These are phyloP conservation scores for Diplazon laetatorius DNA, from an alignment of 2,888 invertebrate genomes.

Conservation along the genomic window DNA sequence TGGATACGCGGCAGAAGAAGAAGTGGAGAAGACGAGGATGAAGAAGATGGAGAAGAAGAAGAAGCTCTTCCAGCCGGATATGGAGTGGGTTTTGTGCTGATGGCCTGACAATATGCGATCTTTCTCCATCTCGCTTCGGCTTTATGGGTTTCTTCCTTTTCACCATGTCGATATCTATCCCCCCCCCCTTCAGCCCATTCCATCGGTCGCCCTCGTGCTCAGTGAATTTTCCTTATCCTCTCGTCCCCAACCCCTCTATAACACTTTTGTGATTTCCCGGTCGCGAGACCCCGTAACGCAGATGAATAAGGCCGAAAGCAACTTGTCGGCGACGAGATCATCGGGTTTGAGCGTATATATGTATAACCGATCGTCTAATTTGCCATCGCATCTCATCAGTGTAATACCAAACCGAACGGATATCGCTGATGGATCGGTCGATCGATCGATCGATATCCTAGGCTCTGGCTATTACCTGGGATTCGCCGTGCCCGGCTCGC, in stretches of 20 bases:
- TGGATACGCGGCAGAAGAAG: not conserved
- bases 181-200: not conserved
- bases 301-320: conserved; percentile 36
- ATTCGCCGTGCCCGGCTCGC: conserved; percentile 23
- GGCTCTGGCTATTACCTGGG: conserved; percentile 64
- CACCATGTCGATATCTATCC: conserved; percentile 65
- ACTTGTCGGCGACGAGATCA: not conserved
- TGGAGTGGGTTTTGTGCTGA: conserved; percentile 69
- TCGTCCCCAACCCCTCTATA: conserved; percentile 65
- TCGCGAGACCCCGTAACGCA: not conserved
- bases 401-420: conserved; percentile 46
- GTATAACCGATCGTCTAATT: conserved; percentile 53
- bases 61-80: conserved; percentile 54
- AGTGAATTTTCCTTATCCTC: conserved; percentile 75
- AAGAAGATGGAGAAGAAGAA: conserved; percentile 39
- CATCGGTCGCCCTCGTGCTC: conserved; percentile 31
- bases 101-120: conserved; percentile 79
- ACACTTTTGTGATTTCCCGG: conserved; percentile 56
- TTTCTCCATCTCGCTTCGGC: conserved; percentile 49
- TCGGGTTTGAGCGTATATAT: conserved; percentile 11
- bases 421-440: conserved; percentile 42
- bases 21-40: conserved; percentile 23
- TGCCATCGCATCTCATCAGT: conserved; percentile 49
- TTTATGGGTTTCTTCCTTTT: conserved; percentile 32
- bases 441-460: conserved; percentile 50